phyloP scores from a whole-genome alignment of 2,797 vertebrate species.

The Tragopan temminckii region DNA sequence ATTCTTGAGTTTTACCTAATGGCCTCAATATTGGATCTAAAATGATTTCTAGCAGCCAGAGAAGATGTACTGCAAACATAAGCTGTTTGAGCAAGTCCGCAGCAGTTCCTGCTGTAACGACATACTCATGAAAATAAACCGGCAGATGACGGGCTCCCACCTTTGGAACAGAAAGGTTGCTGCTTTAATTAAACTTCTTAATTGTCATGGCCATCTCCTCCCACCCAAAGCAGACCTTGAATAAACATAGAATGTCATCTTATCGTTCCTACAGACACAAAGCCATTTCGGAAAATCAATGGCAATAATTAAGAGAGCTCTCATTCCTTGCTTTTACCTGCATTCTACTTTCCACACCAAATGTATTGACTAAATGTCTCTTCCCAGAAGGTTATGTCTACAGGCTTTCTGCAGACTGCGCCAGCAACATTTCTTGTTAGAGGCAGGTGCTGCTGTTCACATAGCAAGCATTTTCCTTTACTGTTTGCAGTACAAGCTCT shows the following conservation, averaged over 20 bases:
- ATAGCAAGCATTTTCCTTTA: background rate
- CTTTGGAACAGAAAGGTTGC: constrained; percentile 41
- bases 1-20: constrained; percentile 11
- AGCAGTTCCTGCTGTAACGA: constrained; percentile 34
- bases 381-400: constrained; percentile 23
- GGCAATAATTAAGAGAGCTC: constrained; percentile 55
- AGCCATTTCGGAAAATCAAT: constrained; percentile 62
- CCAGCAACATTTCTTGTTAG: background rate
- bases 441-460: background rate
- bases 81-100: background rate
- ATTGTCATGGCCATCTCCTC: constrained; percentile 24
- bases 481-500: background rate
- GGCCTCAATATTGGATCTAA: background rate
- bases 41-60: constrained; percentile 11
- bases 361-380: constrained; percentile 58
- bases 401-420: background rate
- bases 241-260: constrained; percentile 36
- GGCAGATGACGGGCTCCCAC: constrained; percentile 24
- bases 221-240: background rate
- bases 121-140: constrained; percentile 53
- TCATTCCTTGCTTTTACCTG: constrained; percentile 31
- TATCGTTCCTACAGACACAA: constrained; percentile 24
- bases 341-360: constrained; percentile 51
- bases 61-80: background rate
- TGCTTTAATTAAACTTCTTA: constrained; percentile 66